Base-by-base conservation (phyloP, 2,888 invertebrate genomes). In the Apamea anceps region DNA sequence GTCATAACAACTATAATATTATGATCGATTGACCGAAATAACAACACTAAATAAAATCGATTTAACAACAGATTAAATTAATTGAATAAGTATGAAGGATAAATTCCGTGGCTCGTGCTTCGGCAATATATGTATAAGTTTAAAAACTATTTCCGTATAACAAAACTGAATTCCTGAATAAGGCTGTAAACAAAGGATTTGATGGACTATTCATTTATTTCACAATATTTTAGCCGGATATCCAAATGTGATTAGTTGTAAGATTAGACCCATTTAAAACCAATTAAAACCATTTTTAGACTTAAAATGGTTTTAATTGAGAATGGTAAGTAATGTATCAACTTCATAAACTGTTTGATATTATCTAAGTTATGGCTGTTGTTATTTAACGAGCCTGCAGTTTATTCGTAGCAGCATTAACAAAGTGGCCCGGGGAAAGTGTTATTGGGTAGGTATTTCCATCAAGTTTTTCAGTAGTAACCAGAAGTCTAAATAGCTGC, bases 11-110 rank as follows among this genome's bases (percentile, higher is more conserved):
- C 6, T 4, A n/a, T 48, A n/a, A n/a, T 48, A n/a, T 63, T 37
- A 25, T 70, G 62, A 81, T 48, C 42, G n/a, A 21, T 54, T 81
- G 48, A 51, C 48, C 78, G n/a, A 57, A 54, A 82, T 62, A 57
- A 57, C 62, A 76, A 65, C 28, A n/a, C 32, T 60, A 65, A 81
- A 70, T 63, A 32, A 68, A 57, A n/a, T n/a, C 28, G n/a, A 77
- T 77, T 70, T 12, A 70, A 42, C 15, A 68, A 28, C 18, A 82
- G 54, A 70, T 66, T 71, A 84, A 84, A 51, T 51, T 77, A 13
- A 84, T 71, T 81, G 65, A 84, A 66, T 67, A 37, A 77, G 45
- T 62, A 62, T 54, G 78, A 80, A 80, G 85, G 45, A 79, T 79
- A 79, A 45, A 85, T 84, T 72, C 60, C 25, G 21, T n/a, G 25